These are phyloP conservation scores for Macroramphosus scolopax DNA, from an alignment of 2,797 vertebrate species.

Conservation along the genomic window DNA sequence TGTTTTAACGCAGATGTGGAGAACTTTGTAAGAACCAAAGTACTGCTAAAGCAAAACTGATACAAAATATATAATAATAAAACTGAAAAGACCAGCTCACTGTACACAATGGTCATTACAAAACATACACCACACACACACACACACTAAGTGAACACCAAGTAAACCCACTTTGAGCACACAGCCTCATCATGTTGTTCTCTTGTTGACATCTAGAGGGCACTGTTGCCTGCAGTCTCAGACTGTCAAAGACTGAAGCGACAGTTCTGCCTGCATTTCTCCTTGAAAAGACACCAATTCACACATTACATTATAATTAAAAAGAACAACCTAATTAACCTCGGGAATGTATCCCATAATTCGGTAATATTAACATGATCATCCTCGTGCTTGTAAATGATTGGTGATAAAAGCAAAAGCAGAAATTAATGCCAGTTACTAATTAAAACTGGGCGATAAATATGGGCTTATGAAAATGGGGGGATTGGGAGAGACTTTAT, in stretches of 20 bases:
- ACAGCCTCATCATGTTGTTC: conserved; percentile 14
- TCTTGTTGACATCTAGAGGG: conserved; percentile 54
- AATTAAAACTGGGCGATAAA: conserved; percentile 80
- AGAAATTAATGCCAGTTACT: conserved; percentile 78
- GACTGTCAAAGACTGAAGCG: conserved; percentile 20
- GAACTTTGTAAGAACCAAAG: not conserved
- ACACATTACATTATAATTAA: conserved; percentile 78
- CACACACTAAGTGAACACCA: no score
- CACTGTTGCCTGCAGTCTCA: conserved; percentile 68
- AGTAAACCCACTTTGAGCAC: conserved; percentile 13
- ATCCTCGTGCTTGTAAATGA: conserved; percentile 72
- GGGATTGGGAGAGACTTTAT: conserved; percentile 70
- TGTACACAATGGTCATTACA: conserved; percentile 7
- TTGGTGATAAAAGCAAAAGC: conserved; percentile 77
- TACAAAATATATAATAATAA: not conserved
- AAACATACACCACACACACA: conserved; percentile 3
- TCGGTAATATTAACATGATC: conserved; percentile 74
- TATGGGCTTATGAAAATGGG: conserved; percentile 66
- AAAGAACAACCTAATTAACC: conserved; percentile 81
- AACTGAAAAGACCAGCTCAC: not conserved
- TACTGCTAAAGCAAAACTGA: not conserved
- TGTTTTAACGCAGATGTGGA: not conserved
- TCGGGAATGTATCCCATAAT: conserved; percentile 74
- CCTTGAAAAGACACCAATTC: conserved; percentile 70
- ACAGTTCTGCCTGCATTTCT: conserved; percentile 55